These are phyloP conservation scores for Nibea coibor DNA, from an alignment of 2,113 vertebrate species.

Conservation along the genomic window DNA sequence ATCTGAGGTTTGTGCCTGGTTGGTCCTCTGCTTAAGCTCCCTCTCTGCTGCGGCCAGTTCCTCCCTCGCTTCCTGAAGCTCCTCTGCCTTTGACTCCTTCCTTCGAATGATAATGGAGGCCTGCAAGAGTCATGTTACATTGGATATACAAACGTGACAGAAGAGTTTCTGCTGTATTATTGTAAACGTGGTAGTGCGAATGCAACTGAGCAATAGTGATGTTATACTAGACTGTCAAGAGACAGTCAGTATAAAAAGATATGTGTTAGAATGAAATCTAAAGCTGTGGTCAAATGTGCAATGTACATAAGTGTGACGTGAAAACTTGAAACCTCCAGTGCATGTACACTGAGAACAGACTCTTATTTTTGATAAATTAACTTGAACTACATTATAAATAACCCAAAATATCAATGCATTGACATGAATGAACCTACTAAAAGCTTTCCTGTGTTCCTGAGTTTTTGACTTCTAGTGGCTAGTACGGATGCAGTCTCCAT, in stretches of 20 bases:
- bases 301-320: too few species aligned
- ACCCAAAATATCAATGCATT: neutral
- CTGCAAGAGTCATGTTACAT: conserved; percentile 72
- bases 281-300: neutral
- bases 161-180: neutral
- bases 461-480: too few species aligned
- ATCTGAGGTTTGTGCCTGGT: conserved; percentile 83
- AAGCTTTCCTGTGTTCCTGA: neutral
- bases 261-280: too few species aligned
- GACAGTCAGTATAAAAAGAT: neutral
- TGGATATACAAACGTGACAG: conserved; percentile 24
- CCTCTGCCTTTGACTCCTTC: conserved; percentile 95
- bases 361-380: neutral
- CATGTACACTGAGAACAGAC: neutral
- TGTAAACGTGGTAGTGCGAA: neutral
- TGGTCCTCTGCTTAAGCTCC: conserved; percentile 87
- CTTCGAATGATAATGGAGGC: conserved; percentile 93
- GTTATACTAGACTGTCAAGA: neutral
- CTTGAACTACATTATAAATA: too few species aligned
- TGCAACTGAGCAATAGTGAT: neutral
- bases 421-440: neutral
- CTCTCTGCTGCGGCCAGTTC: conserved; percentile 86
- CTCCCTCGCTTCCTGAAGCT: conserved; percentile 94
- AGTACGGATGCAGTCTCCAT: too few species aligned
- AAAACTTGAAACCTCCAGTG: neutral